Conservation (phyloP, 2,888 invertebrate species). For the Hirtodrosophila trivittata region DNA sequence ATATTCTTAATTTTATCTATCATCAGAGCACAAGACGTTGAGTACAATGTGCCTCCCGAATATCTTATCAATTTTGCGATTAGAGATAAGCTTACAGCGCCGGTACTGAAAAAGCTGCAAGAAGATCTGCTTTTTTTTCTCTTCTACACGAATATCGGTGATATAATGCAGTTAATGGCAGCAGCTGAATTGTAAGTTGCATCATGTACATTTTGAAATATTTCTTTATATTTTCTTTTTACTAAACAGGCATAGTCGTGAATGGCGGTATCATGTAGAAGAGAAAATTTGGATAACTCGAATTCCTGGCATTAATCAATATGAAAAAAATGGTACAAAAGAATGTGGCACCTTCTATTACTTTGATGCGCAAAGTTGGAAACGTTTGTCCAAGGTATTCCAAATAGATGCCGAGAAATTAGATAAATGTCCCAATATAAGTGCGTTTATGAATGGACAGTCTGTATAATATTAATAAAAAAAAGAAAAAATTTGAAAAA, state of each 20-base stretch:
- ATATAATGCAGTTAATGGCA: conserved; percentile 98
- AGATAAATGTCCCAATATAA: conserved; percentile 88
- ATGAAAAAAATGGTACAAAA: conserved; percentile 97
- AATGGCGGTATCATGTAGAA: conserved; percentile 99
- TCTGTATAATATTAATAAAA: conserved; percentile 84
- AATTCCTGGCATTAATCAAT: conserved; percentile 95
- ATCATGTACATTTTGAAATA: background rate
- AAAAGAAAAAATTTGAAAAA: conserved; percentile 81
- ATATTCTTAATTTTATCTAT: background rate
- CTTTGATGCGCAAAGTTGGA: conserved; percentile 99
- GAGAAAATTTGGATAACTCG: conserved; percentile 99
- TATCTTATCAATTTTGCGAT: conserved; percentile 99
- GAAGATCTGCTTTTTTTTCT: conserved; percentile 99
- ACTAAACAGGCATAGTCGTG: conserved; percentile 93
- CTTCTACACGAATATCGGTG: conserved; percentile 99
- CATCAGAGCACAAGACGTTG: conserved; percentile 97
- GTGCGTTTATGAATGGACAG: conserved; percentile 84
- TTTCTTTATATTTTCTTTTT: background rate
- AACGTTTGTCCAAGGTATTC: conserved; percentile 99
- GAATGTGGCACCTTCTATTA: conserved; percentile 99
- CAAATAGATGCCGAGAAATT: conserved; percentile 99
- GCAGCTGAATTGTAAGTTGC: conserved; percentile 95
- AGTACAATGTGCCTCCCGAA: conserved; percentile 98
- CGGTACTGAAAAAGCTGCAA: conserved; percentile 98
- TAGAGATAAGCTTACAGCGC: conserved; percentile 96